Base-by-base conservation (phyloP, 2,888 invertebrate genomes). In the Aethes cnicana region DNA sequence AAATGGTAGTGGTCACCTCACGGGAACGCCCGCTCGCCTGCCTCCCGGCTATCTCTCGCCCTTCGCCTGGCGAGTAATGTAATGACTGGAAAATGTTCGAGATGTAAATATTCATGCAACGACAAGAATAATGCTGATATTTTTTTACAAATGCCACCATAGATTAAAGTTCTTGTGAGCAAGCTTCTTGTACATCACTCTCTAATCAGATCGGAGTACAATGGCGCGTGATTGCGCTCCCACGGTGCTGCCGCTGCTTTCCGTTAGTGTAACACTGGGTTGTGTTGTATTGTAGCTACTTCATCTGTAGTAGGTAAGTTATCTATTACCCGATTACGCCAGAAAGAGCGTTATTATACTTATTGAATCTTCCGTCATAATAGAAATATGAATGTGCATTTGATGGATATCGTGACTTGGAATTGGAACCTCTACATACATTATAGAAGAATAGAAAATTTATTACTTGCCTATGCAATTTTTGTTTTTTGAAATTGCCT, bases 11-110 rank as follows among this genome's bases (percentile, higher is more conserved):
- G 68, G 70, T 62, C 44, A 35, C 61, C 57, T 41, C 62, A 72
- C 72, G 80, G 70, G 79, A 80, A 80, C 76, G 77, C 72, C 74
- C 67, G 76, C 58, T 62, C 62, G 56, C 37, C 56, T 65, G 66
- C 80, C 85, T 75, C 61, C 70, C 63, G 84, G 83, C 82, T 57
- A 74, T 74, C 77, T 81, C 81, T 79, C 78, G 73, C 73, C 68
- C 64, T 62, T 60, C 61, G 59, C 65, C 63, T 63, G 58, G 66
- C 63, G 69, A 76, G 66, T 64, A 59, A 72, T 66, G 74, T 81
- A 79, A 82, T 81, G 72, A 77, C 70, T 68, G 58, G 69, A 74
- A 77, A 78, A 69, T 59, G 63, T 61, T 66, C 72, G 66, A 63
- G 70, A 68, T 57, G 57, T 59, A 55, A 63, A 58, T 47, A 30